Conservation (phyloP, 2,888 invertebrate species). For the Didymodactylos carnosus region DNA sequence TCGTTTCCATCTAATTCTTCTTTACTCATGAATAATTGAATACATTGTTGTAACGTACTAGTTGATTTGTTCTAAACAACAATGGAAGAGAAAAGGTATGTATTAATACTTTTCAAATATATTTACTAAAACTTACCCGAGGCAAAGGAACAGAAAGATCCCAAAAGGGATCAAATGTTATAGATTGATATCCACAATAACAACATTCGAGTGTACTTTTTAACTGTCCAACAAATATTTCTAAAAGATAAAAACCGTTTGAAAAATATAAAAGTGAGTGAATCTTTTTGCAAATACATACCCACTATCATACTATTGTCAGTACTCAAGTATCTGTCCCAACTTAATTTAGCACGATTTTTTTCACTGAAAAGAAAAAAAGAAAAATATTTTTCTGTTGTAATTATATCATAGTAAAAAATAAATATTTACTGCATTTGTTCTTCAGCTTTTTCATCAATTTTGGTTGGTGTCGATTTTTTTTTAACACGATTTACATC, state of each 20-base stretch:
- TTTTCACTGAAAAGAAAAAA: slow-evolving; percentile 42
- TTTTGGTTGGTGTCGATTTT: slow-evolving; percentile 17
- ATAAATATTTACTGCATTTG: slow-evolving; percentile 14
- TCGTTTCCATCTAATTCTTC: slow-evolving; percentile 83
- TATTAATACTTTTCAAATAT: not conserved
- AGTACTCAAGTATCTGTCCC: slow-evolving; percentile 61
- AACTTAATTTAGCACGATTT: slow-evolving; percentile 65
- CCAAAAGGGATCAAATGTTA: slow-evolving; percentile 89
- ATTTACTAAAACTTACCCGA: slow-evolving; percentile 20
- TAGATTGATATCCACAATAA: slow-evolving; percentile 64
- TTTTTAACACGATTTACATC: slow-evolving; percentile 48
- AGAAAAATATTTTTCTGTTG: not conserved
- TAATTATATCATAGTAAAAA: not conserved
- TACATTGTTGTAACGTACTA: slow-evolving; percentile 59
- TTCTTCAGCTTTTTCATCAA: slow-evolving; percentile 23
- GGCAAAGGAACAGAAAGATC: slow-evolving; percentile 74
- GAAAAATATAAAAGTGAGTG: not conserved
- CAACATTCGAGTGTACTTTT: slow-evolving; percentile 72
- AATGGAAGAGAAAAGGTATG: not conserved
- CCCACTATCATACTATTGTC: slow-evolving; percentile 65
- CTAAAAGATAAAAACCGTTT: not conserved
- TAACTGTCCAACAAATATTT: slow-evolving; percentile 67
- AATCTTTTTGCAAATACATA: slow-evolving; percentile 21
- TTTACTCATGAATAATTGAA: slow-evolving; percentile 70
- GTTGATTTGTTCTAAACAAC: slow-evolving; percentile 27